Evolutionary conservation across 2,888 invertebrate species (phyloP), one percentile per base, ranked within the genome.

Genomic region (Chalcosyrphus nemorum): DNA sequence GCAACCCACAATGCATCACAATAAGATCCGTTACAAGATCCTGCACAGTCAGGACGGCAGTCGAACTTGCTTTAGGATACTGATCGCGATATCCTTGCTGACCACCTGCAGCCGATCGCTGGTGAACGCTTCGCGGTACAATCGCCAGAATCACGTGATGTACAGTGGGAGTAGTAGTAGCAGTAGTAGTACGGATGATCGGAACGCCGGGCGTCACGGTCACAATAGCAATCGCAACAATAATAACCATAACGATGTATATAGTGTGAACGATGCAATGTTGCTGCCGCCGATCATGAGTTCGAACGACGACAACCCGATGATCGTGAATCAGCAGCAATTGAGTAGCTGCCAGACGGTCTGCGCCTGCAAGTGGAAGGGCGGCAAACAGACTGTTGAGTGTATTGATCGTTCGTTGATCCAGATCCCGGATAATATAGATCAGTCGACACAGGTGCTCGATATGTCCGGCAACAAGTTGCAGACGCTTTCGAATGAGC

Each of bases 311-410:
- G 88, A 89, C 27, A 87, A 88, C 47, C 82, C 86, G 21, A 80
- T 87, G 70, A 87, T 87, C 61, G 80, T 87, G 15, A 87, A 87
- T n/a, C 88, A 88, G 76, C 88, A 88, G 75, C 89, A 89, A 61
- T 72, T 89, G 75, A 90, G 90, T 86, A 90, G 89, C 75, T 90
- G 90, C 24, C 96, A 96, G 77, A 93, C 93, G 47, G 94, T 95
- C 87, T 98, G 98, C 92, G 94, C 94, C 88, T 98, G 98, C 92
- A 97, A 97, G 92, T 98, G 98, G 98, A 97, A 97, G 92, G 95
- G 96, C 88, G 97, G 97, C 87, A 98, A 98, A 92, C 96, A 97
- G 91, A 97, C 97, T 61, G 97, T 97, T 81, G 97, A 97, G 92
- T 98, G 98, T 92, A 94, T 95, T 89, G 95, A 96, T 91, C 95